These are phyloP conservation scores for Hypocryptadius cinnamomeus DNA, from an alignment of 2,113 vertebrate genomes.

Conservation along the genomic window DNA sequence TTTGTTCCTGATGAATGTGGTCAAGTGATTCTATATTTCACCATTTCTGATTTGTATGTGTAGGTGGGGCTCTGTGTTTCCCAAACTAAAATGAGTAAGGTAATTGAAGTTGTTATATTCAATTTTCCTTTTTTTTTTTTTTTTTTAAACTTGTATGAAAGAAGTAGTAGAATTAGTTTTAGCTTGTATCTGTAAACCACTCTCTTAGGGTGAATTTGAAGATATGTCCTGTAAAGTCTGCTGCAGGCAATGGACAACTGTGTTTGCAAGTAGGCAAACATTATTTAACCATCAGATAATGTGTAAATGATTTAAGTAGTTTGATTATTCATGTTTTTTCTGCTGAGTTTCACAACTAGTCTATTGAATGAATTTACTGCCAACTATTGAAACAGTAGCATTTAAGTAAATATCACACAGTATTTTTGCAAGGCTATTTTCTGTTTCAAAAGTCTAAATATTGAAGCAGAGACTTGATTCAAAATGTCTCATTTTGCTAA, in stretches of 20 bases:
- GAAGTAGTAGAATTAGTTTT: neutral
- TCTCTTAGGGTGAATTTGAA: neutral
- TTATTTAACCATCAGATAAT: neutral
- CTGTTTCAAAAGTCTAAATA: neutral
- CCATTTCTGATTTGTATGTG: neutral
- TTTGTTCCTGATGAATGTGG: neutral
- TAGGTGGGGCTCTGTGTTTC: neutral
- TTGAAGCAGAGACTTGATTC: neutral
- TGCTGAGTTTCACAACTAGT: neutral
- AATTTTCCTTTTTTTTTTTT: neutral
- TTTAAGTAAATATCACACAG: constrained; percentile 9
- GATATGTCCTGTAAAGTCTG: neutral
- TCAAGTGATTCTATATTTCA: neutral
- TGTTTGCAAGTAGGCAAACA: neutral
- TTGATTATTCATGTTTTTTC: constrained; percentile 13
- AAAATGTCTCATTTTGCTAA: constrained; percentile 13
- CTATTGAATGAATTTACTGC: constrained; percentile 16
- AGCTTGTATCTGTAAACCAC: neutral
- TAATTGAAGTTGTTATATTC: neutral
- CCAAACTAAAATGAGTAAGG: neutral
- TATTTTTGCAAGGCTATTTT: constrained; percentile 12
- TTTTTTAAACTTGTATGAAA: neutral
- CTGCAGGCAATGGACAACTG: neutral
- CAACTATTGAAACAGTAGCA: neutral
- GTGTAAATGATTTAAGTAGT: neutral